A percentile compares a stretch with the other conserved stretches of the same genome.
These are phyloP conservation scores for Hippocampus guttulatus DNA, from an alignment of 2,113 vertebrate species.

Conservation along the genomic window DNA sequence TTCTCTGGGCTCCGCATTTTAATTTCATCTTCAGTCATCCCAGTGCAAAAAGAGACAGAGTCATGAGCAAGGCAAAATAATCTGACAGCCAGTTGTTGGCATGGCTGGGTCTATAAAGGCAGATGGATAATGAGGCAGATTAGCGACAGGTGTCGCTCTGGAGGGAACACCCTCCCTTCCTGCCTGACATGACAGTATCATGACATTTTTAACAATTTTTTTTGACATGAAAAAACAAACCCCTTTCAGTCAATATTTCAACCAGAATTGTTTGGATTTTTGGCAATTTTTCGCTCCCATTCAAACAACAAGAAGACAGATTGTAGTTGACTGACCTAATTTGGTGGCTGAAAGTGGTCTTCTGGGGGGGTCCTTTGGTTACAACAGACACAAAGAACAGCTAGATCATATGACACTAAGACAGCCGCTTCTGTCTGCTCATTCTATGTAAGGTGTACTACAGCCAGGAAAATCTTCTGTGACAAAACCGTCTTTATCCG, in stretches of 20 bases:
- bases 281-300: neutral
- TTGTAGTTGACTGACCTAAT: constrained; percentile 37
- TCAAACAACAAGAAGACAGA: constrained; percentile 33
- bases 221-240: too few species aligned
- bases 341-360: constrained; percentile 26
- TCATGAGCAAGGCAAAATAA: too few species aligned
- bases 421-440: constrained; percentile 30
- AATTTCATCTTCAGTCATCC: neutral
- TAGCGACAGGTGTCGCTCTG: too few species aligned
- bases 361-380: constrained; percentile 48
- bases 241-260: neutral
- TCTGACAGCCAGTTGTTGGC: too few species aligned
- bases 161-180: too few species aligned
- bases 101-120: too few species aligned
- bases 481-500: constrained; percentile 23
- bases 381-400: constrained; percentile 47
- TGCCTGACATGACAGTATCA: too few species aligned
- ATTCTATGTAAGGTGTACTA: constrained; percentile 26
- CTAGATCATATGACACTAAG: constrained; percentile 50
- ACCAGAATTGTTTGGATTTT: neutral
- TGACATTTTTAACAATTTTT: too few species aligned
- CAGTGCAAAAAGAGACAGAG: neutral
- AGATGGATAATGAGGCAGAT: too few species aligned
- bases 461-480: neutral
- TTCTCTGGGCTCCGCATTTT: neutral